phyloP scores from a whole-genome alignment of 2,888 invertebrate species.

The Idaea straminata region DNA sequence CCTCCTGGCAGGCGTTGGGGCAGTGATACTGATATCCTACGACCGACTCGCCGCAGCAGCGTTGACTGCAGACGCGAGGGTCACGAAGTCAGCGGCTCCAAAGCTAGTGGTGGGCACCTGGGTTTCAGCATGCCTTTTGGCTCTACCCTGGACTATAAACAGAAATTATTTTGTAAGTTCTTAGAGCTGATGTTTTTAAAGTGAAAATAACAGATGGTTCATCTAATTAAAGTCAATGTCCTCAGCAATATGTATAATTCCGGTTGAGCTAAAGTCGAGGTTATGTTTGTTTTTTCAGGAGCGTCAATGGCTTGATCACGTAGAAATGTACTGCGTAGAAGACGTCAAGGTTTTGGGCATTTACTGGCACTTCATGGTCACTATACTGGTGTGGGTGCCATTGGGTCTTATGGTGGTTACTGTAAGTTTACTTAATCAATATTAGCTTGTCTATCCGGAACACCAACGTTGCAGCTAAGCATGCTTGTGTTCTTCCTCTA shows the following conservation, averaged over 20 bases:
- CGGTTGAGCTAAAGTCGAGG: not conserved
- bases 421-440: slow-evolving; percentile 58
- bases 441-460: not conserved
- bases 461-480: not conserved
- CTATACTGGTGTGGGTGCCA: slow-evolving; percentile 89
- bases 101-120: slow-evolving; percentile 84
- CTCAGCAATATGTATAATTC: too few species aligned
- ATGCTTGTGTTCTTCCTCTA: slow-evolving; percentile 43
- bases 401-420: slow-evolving; percentile 86
- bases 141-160: slow-evolving; percentile 83
- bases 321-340: slow-evolving; percentile 89
- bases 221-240: not conserved
- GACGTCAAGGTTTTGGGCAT: slow-evolving; percentile 81
- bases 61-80: slow-evolving; percentile 84
- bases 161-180: slow-evolving; percentile 80
- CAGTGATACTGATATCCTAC: slow-evolving; percentile 88
- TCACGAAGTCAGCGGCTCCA: slow-evolving; percentile 83
- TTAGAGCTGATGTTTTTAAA: too few species aligned
- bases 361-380: slow-evolving; percentile 89
- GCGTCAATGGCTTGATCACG: slow-evolving; percentile 87
- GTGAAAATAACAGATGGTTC: not conserved
- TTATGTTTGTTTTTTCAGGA: slow-evolving; percentile 64
- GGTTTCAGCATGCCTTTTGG: slow-evolving; percentile 82
- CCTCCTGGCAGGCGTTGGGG: slow-evolving; percentile 87
- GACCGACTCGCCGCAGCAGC: slow-evolving; percentile 91